These are phyloP conservation scores for Epinephelus moara DNA, from an alignment of 2,113 vertebrate species.

Conservation along the genomic window DNA sequence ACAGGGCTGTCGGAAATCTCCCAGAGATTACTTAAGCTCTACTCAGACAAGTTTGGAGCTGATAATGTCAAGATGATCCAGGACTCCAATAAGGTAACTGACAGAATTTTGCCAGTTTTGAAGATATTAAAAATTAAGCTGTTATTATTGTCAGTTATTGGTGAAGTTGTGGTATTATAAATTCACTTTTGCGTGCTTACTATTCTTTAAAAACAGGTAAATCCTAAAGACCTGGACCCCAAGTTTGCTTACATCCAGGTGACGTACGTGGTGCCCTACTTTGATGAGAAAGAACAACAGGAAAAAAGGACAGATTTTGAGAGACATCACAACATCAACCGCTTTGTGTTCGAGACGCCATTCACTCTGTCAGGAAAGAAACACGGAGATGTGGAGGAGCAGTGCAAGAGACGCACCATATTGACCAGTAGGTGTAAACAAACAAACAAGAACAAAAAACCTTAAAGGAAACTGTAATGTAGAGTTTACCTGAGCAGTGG, in stretches of 20 bases:
- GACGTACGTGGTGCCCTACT: slow-evolving; percentile 95
- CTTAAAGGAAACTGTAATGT: neutral
- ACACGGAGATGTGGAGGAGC: slow-evolving; percentile 95
- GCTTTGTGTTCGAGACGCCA: slow-evolving; percentile 97
- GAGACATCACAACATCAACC: slow-evolving; percentile 95
- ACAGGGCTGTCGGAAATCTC: slow-evolving; percentile 98
- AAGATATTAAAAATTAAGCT: neutral
- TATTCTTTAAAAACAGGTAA: slow-evolving; percentile 86
- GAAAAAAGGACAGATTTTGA: slow-evolving; percentile 96
- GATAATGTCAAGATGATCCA: slow-evolving; percentile 99
- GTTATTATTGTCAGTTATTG: neutral
- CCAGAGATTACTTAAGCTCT: slow-evolving; percentile 96
- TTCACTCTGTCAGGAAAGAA: slow-evolving; percentile 97
- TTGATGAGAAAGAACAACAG: slow-evolving; percentile 94
- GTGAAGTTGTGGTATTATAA: neutral
- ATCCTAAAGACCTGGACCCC: slow-evolving; percentile 95
- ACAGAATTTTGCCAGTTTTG: neutral
- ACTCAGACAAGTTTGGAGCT: slow-evolving; percentile 97
- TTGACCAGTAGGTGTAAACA: slow-evolving; percentile 88
- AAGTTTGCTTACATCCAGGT: slow-evolving; percentile 98
- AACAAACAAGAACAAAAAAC: neutral
- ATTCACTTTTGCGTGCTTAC: neutral
- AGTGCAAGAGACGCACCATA: slow-evolving; percentile 96
- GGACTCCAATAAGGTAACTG: slow-evolving; percentile 96
- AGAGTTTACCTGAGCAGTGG: neutral